Base-by-base conservation (phyloP, 1,140 invertebrate genomes). In the Ectropis grisescens region DNA sequence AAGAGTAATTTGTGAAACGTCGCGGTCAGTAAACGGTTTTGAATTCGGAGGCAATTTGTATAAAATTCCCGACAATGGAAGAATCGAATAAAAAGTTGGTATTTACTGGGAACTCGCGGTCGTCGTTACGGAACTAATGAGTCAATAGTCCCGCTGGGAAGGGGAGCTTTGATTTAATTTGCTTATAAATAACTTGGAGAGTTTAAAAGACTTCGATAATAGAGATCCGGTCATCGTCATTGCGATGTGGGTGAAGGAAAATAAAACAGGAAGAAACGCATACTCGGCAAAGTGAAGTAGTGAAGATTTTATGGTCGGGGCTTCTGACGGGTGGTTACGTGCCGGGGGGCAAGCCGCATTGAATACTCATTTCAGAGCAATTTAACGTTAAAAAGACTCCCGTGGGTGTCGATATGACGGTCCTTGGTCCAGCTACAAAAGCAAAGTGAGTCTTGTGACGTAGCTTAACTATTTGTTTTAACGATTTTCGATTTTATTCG, bases 361-460 rank as follows among this genome's bases (percentile, higher is more conserved):
- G 46, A 48, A 58, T 58, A 58, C 42, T 51, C 48, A 53, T 58
- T 58, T 44, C 35, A 37, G 15, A 54, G 55, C 47, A 61, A 64
- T 67, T 67, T 57, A 44, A 32, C 36, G 37, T 36, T 38, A 37
- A 41, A 56, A 58, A 39, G 27, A 39, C 45, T 52, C 59, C 47
- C 58, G 2, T 16, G 44, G 45, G 59, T 24, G 28, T 25, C 11
- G 33, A 28, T 47, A 46, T 31, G 16, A 39, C 29, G 22, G 48
- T 19, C 8, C 16, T 19, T 3, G 8, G 8, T 19, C 8, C 3
- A 8, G 3, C 3, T 19, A 8, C 8, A 8, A 19, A 19, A 19
- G 16, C 8, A 19, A 19, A 19, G 8, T 19, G 16, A 8, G 16
- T 19, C 8, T n/a, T 19, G 16, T 19, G 16, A 19, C 16, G 8